phyloP scores from a whole-genome alignment of 2,797 vertebrate species.

The Esox masquinongy region DNA sequence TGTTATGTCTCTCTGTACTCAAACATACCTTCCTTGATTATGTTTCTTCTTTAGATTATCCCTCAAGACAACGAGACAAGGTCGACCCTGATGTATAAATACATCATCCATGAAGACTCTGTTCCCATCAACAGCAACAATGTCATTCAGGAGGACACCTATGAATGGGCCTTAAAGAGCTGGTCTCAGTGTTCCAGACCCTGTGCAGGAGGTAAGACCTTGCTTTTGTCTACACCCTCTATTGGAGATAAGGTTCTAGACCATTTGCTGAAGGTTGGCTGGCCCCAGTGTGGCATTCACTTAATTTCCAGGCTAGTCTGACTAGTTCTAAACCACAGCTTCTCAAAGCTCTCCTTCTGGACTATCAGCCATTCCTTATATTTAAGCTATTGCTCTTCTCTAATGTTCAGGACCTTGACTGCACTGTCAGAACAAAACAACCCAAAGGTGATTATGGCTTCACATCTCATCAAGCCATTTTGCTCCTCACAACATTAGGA shows the following conservation, averaged over 20 bases:
- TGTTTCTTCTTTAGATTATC: conserved; percentile 78
- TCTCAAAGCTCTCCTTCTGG: too few species aligned
- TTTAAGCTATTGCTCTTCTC: too few species aligned
- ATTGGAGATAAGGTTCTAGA: background rate
- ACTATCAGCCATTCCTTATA: too few species aligned
- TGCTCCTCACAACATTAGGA: too few species aligned
- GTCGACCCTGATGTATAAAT: conserved; percentile 91
- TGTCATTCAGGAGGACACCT: conserved; percentile 91
- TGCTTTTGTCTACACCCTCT: background rate
- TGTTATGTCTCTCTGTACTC: background rate
- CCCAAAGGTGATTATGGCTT: too few species aligned
- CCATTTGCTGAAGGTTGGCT: background rate
- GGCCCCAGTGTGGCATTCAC: too few species aligned
- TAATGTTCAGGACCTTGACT: too few species aligned
- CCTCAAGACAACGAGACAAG: conserved; percentile 91
- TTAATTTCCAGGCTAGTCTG: conserved; percentile 74
- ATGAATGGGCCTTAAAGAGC: conserved; percentile 96
- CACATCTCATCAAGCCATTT: too few species aligned
- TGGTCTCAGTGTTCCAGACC: conserved; percentile 95
- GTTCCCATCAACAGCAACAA: conserved; percentile 96
- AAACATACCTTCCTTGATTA: conserved; percentile 4
- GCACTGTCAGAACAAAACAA: too few species aligned
- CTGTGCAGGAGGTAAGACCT: conserved; percentile 86
- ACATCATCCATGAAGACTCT: conserved; percentile 95
- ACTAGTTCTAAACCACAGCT: too few species aligned